Conservation (phyloP, 2,888 invertebrate genomes). For the Melanotus villosus region DNA sequence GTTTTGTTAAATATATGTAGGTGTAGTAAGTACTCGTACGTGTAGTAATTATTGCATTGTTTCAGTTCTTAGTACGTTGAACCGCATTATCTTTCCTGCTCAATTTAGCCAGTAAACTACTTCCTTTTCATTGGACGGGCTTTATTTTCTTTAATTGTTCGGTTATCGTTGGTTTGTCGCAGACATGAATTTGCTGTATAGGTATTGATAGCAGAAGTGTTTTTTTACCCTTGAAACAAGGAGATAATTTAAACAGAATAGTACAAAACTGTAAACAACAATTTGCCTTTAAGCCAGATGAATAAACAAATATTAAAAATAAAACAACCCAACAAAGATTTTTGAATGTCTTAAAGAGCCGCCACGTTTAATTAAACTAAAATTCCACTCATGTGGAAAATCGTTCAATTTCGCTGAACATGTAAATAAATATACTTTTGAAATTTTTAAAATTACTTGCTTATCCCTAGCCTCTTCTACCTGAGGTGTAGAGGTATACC, state of each 20-base stretch:
- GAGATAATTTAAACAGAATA: neutral
- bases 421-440: no score
- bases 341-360: no score
- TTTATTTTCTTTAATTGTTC: neutral
- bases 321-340: no score
- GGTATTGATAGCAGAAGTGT: neutral
- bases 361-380: no score
- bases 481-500: no score
- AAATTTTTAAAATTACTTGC: no score
- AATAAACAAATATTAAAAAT: no score
- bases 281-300: no score
- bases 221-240: neutral
- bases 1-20: slow-evolving; percentile 6
- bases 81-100: neutral
- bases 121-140: neutral
- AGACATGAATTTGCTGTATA: neutral
- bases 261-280: neutral
- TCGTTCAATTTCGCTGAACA: no score
- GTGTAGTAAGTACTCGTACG: slow-evolving; percentile 5
- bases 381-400: no score
- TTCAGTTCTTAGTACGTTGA: slow-evolving; percentile 21
- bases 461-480: no score
- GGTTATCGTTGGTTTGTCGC: neutral
- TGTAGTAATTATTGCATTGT: slow-evolving; percentile 24
- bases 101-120: neutral